These are phyloP conservation scores for Onychostruthus taczanowskii DNA, from an alignment of 2,113 vertebrate species.

Conservation along the genomic window DNA sequence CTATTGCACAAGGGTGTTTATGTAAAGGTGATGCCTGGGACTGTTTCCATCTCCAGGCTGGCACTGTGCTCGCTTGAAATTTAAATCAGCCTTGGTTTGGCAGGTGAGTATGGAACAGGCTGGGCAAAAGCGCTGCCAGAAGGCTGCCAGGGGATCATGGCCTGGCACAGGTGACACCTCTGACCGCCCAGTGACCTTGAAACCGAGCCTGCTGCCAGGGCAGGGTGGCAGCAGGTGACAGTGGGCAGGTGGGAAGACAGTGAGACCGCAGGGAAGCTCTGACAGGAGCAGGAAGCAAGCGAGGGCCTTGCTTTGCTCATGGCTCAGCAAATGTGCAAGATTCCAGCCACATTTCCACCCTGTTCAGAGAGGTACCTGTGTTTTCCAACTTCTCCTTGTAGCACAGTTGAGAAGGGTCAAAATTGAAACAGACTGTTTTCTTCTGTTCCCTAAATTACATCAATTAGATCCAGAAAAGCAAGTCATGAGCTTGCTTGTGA, in stretches of 20 bases:
- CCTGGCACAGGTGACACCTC: not conserved
- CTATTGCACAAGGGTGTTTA: not conserved
- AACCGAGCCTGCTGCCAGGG: rapidly evolving
- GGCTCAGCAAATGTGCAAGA: not conserved
- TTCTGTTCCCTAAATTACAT: not conserved
- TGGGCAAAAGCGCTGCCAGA: not conserved
- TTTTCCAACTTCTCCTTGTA: not conserved
- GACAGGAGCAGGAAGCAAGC: not conserved
- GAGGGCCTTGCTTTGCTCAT: rapidly evolving
- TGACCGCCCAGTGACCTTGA: not conserved
- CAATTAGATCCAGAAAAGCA: not conserved
- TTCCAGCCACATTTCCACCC: not conserved
- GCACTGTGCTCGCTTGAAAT: not conserved
- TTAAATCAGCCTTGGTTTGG: not conserved
- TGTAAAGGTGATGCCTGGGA: not conserved
- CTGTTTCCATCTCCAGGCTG: not conserved
- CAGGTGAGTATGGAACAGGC: not conserved
- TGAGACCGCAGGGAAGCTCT: not conserved
- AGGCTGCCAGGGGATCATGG: not conserved
- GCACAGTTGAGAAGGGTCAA: not conserved
- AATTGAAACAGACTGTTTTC: not conserved
- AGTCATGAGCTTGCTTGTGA: rapidly evolving
- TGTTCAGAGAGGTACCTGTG: rapidly evolving
- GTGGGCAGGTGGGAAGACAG: not conserved
- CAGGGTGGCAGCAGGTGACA: not conserved